Percentiles rank a stretch among this genome's conserved stretches.
These are phyloP conservation scores for Petrolisthes cinctipes DNA, from an alignment of 2,888 invertebrate species.

Conservation along the genomic window DNA sequence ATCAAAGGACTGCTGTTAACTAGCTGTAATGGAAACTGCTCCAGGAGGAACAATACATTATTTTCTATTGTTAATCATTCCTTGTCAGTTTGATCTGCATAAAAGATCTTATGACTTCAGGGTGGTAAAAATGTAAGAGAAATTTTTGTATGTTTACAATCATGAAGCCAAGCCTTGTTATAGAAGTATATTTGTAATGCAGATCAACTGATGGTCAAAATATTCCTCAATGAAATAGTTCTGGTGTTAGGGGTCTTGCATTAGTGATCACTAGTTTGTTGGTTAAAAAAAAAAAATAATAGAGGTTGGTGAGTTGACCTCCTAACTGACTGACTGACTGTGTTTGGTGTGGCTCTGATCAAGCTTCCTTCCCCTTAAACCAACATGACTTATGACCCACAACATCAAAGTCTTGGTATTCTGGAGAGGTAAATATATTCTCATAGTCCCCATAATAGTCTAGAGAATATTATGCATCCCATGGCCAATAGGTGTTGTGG, in stretches of 20 bases:
- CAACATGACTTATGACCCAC: too few relatives aligned
- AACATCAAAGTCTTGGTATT: too few relatives aligned
- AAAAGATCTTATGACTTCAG: conserved; percentile 43
- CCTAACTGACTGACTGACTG: conserved; percentile 29
- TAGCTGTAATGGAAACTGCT: conserved; percentile 31
- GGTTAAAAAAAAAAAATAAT: neutral
- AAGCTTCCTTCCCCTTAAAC: conserved; percentile 5
- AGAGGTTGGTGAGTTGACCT: conserved; percentile 33
- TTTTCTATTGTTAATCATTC: conserved; percentile 48
- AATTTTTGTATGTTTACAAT: conserved; percentile 35
- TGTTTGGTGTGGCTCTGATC: conserved; percentile 56
- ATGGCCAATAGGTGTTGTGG: too few relatives aligned
- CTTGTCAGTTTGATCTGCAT: conserved; percentile 55
- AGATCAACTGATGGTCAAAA: conserved; percentile 47
- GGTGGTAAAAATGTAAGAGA: conserved; percentile 46
- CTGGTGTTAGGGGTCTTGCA: conserved; percentile 40
- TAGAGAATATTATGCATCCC: too few relatives aligned
- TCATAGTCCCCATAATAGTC: too few relatives aligned
- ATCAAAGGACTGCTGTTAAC: too few relatives aligned
- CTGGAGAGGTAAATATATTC: too few relatives aligned
- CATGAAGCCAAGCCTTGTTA: conserved; percentile 37
- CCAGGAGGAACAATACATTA: conserved; percentile 40
- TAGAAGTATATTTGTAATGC: conserved; percentile 29
- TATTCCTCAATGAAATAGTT: conserved; percentile 41
- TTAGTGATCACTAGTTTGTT: conserved; percentile 48